Evolutionary conservation across 1,140 invertebrate genomes (phyloP).

Genomic region (Lanistes nyassanus): DNA sequence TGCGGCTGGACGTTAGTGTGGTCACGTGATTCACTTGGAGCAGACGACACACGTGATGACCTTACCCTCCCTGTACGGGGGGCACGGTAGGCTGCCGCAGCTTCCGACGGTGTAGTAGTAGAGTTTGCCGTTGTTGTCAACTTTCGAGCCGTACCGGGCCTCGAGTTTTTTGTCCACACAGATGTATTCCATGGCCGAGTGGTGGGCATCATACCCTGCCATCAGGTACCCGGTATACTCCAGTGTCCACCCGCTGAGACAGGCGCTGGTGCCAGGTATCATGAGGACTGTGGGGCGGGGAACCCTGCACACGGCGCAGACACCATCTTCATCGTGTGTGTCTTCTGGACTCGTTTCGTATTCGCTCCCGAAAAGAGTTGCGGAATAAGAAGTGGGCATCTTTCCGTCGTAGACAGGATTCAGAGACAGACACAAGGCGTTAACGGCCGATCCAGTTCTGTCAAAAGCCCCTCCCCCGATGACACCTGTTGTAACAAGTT

Average conservation of each 20-base stretch:
- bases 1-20: too few species aligned
- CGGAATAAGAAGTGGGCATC: not conserved
- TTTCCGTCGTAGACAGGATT: not conserved
- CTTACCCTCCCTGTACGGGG: constrained; percentile 33
- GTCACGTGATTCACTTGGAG: constrained; percentile 10
- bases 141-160: constrained; percentile 9
- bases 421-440: not conserved
- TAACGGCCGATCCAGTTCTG: not conserved
- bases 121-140: constrained; percentile 32
- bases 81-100: constrained; percentile 28
- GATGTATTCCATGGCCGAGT: constrained; percentile 20
- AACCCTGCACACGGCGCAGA: not conserved
- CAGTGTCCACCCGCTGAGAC: constrained; percentile 38
- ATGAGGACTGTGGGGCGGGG: constrained; percentile 26
- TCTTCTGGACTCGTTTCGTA: not conserved
- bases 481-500: not conserved
- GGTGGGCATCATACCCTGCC: constrained; percentile 23
- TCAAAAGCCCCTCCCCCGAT: not conserved
- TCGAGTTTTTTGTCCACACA: constrained; percentile 44
- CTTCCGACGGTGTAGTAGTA: constrained; percentile 33
- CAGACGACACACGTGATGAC: constrained; percentile 43
- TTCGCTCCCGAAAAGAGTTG: not conserved
- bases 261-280: constrained; percentile 42
- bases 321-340: not conserved
- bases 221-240: constrained; percentile 40